Evolutionary conservation across 1,140 invertebrate genomes (phyloP).

Genomic region (Helicoverpa zea): DNA sequence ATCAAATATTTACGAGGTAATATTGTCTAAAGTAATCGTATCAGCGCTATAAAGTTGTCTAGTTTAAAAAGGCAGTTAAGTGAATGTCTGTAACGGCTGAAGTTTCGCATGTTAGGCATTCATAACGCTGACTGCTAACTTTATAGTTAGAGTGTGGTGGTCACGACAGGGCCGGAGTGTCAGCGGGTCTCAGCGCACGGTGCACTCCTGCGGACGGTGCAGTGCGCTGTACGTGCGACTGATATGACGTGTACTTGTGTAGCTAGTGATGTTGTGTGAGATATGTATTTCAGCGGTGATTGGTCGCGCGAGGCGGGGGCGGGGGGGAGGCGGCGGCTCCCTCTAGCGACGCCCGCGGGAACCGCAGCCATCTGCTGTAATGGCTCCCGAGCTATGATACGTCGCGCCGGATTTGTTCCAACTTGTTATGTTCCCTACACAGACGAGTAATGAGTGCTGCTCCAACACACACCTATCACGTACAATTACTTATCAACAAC

Average conservation of each 20-base stretch:
- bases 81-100: neutral
- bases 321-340: slow-evolving; percentile 17
- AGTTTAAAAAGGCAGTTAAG: slow-evolving; percentile 2
- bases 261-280: slow-evolving; percentile 37
- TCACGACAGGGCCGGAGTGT: neutral
- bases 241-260: slow-evolving; percentile 11
- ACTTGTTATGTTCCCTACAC: slow-evolving; percentile 19
- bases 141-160: neutral
- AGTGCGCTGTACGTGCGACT: neutral
- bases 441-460: neutral
- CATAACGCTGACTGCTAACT: neutral
- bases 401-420: slow-evolving; percentile 27
- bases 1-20: neutral
- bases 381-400: slow-evolving; percentile 24
- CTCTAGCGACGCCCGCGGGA: slow-evolving; percentile 48
- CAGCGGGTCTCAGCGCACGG: neutral
- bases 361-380: slow-evolving; percentile 22
- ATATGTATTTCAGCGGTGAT: slow-evolving; percentile 50
- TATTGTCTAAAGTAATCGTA: neutral
- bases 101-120: neutral
- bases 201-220: neutral
- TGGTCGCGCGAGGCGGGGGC: slow-evolving; percentile 32
- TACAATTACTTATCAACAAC: neutral
- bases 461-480: neutral
- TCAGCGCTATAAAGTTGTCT: neutral